Base-by-base conservation (phyloP, 2,797 vertebrate species). In the Macropus fuliginosus region DNA sequence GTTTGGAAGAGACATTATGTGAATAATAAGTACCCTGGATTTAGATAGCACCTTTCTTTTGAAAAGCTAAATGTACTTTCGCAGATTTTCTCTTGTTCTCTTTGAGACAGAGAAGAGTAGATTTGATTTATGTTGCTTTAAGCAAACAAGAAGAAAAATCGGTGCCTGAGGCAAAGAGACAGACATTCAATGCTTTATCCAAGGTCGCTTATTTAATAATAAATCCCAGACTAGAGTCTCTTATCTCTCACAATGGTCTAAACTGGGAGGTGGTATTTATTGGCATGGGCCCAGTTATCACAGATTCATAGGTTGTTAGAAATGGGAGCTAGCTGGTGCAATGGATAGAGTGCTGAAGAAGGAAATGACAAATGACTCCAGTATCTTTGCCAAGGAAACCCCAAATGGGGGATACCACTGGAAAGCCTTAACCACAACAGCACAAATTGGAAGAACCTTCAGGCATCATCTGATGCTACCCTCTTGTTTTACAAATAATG, bases 91-190 rank as follows among this genome's bases (percentile, higher is more conserved):
- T 18, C 31, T 50, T 5, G 91, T 93, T 55, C 40, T 91, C 31
- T 94, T 24, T 90, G 81, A 91, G 56, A 52, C 59, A 59, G 56
- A 94, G 95, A 87, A 93, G 27, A 46, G 29, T 92, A 96, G 91
- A 91, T 5, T 91, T 89, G 93, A 96, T 92, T 95, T 96, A 94
- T 54, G 46, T 96, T 91, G 14, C 90, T 96, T 96, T 59, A 94
- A 92, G 94, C 92, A 40, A 95, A 46, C 94, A 94, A 92, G 59
- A 92, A 87, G 34, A 96, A 57, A 74, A 91, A 12, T 90, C 93
- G 55, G 95, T 96, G 81, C 40, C 56, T 27, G 29, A 92, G 55
- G 56, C 46, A 95, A 46, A 92, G 66, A 93, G 57, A 92, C 66
- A 81, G 66, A 74, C n/a, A 34, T 40, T 92, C 96, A 91, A 89